Evolutionary conservation across 2,888 invertebrate species (phyloP), one percentile per base, ranked within the genome.

Genomic region (Drosophila fungiperda): DNA sequence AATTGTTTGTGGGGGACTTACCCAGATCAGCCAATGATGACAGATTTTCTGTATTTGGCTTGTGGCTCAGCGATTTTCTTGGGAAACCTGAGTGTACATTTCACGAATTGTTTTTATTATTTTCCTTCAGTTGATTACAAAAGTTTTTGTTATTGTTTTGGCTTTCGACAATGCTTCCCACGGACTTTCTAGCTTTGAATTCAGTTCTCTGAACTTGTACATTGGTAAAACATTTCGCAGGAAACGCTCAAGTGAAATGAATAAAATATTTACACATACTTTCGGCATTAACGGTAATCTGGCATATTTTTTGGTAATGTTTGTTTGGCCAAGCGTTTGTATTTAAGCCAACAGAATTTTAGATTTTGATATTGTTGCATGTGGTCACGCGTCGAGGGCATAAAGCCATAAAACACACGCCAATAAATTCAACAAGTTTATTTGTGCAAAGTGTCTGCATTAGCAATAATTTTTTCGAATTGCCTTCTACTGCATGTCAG

Each of bases 201-300:
- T 71, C 53, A 59, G 57, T 69, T 58, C 42, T 38, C 48, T 58
- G 55, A 32, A 59, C 48, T 15, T 68, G 59, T 60, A 57, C 67
- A 63, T 57, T 33, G 61, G 50, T 38, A 78, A 85, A 85, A 87
- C 84, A 89, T 82, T 85, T 85, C 73, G 32, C 68, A 55, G 70
- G 68, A 87, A 89, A 75, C 73, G 88, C 63, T 65, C 45, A 55
- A 73, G 35, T 82, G 83, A 89, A 72, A 60, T 69, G 26, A 8
- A 55, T 23, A 70, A 76, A 83, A 89, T 89, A 89, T 89, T 87
- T 89, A 84, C 71, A 82, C 36, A 89, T 80, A 75, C 66, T 86
- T 69, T 70, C 15, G 20, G 40, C 69, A 68, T 55, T 74, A 77
- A 74, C 52, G 48, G 36, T 60, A 62, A 76, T 70, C 52, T 29